These are phyloP conservation scores for Probaryconus sp. DNA, from an alignment of 1,140 invertebrate genomes.

Conservation along the genomic window DNA sequence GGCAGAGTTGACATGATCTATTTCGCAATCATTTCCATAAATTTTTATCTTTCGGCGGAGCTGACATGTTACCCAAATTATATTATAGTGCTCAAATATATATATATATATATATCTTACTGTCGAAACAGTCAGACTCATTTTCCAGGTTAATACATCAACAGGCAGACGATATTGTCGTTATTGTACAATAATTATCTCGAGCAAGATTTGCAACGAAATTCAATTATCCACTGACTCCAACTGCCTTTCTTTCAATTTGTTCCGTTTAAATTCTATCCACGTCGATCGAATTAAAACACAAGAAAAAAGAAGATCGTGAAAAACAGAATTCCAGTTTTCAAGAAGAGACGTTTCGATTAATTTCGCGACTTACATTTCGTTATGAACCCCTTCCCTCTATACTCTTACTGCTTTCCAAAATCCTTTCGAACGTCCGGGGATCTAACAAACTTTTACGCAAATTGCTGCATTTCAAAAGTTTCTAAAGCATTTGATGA, in stretches of 20 bases:
- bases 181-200: slow-evolving; percentile 31
- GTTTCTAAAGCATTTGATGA: slow-evolving; percentile 37
- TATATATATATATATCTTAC: not conserved
- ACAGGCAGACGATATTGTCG: not conserved
- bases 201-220: slow-evolving; percentile 25
- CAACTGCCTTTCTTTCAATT: slow-evolving; percentile 16
- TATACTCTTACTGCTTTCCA: too few relatives aligned
- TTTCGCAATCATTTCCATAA: too few relatives aligned
- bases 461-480: slow-evolving; percentile 35
- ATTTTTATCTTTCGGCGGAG: too few relatives aligned
- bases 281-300: slow-evolving; percentile 15
- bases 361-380: slow-evolving; percentile 41
- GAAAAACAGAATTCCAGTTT: slow-evolving; percentile 41
- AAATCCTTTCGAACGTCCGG: slow-evolving; percentile 15
- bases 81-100: too few relatives aligned
- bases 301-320: slow-evolving; percentile 10
- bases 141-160: slow-evolving; percentile 24
- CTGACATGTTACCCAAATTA: too few relatives aligned
- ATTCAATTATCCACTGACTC: slow-evolving; percentile 29
- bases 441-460: slow-evolving; percentile 41
- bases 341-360: slow-evolving; percentile 46
- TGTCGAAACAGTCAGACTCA: slow-evolving; percentile 14
- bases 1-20: too few relatives aligned
- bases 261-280: slow-evolving; percentile 23
- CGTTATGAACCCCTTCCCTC: not conserved